A percentile compares a stretch with the other conserved stretches of the same genome.
Evolutionary conservation across 2,113 vertebrate species (phyloP).

Genomic region (Aegithalos caudatus): DNA sequence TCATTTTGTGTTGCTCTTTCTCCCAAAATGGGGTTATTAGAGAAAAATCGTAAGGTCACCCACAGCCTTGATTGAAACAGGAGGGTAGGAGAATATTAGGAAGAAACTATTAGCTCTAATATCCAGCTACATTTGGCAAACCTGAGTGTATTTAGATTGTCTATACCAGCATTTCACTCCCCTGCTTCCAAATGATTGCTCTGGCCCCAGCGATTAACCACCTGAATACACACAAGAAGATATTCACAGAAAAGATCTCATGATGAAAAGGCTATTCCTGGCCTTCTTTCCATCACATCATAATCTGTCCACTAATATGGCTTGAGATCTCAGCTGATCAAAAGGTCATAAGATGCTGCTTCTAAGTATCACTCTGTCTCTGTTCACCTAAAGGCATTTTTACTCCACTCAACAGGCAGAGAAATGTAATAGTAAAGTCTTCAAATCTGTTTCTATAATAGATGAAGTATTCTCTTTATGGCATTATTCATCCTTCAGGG

Average conservation of each 20-base stretch:
- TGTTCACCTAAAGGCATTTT: neutral
- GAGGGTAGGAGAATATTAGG: neutral
- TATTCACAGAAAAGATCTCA: constrained; percentile 13
- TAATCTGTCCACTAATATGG: constrained; percentile 55
- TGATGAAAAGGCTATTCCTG: constrained; percentile 45
- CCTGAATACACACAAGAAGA: neutral
- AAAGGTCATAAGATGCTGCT: constrained; percentile 40
- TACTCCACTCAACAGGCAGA: neutral
- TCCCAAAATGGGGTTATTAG: neutral
- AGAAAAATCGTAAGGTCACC: neutral
- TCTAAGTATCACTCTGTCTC: neutral
- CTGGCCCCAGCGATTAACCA: neutral
- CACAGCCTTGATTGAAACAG: neutral
- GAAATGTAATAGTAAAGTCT: neutral
- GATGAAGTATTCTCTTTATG: neutral
- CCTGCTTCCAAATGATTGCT: neutral
- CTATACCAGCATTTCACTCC: neutral
- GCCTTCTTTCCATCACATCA: constrained; percentile 55
- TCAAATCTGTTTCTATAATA: constrained; percentile 14
- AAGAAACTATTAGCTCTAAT: neutral
- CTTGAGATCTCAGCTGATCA: constrained; percentile 55
- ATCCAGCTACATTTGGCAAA: neutral
- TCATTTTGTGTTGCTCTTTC: neutral
- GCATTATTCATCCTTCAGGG: constrained; percentile 17
- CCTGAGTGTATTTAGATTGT: neutral